A percentile compares a stretch with the other conserved stretches of the same genome.
phyloP scores from a whole-genome alignment of 2,113 vertebrate species.

The Desmodus rotundus region DNA sequence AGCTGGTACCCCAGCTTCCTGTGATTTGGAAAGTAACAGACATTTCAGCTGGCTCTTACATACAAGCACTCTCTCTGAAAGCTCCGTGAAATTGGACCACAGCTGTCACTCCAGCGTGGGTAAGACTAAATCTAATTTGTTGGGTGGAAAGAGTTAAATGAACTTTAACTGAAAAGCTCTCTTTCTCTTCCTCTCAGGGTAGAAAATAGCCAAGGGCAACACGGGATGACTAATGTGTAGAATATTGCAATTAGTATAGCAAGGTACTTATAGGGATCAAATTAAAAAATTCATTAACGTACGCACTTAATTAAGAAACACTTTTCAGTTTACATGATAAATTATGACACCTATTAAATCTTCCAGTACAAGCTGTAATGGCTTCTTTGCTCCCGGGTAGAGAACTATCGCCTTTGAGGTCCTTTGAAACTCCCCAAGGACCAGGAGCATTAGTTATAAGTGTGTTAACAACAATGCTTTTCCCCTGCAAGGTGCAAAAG shows the following conservation, averaged over 20 bases:
- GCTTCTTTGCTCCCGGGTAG: constrained; percentile 93
- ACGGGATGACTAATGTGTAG: constrained; percentile 99
- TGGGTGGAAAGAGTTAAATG: constrained; percentile 92
- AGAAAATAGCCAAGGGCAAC: constrained; percentile 99
- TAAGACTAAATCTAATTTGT: constrained; percentile 82
- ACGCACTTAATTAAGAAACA: constrained; percentile 99
- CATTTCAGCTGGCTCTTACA: background rate
- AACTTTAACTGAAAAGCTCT: constrained; percentile 90
- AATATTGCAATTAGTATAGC: constrained; percentile 99
- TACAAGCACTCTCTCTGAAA: background rate
- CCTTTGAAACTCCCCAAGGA: constrained; percentile 87
- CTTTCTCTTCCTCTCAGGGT: constrained; percentile 85
- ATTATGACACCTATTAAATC: constrained; percentile 99
- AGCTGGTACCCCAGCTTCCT: background rate
- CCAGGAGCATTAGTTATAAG: constrained; percentile 78
- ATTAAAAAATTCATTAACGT: constrained; percentile 99
- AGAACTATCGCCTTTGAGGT: constrained; percentile 90
- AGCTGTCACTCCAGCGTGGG: constrained; percentile 72
- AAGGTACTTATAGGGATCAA: constrained; percentile 99
- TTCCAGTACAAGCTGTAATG: constrained; percentile 94
- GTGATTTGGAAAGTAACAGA: background rate
- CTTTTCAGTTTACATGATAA: constrained; percentile 99
- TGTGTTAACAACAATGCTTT: constrained; percentile 83
- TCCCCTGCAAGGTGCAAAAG: constrained; percentile 46
- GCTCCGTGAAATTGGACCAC: constrained; percentile 23